phyloP scores from a whole-genome alignment of 2,113 vertebrate genomes.

The Percopsis transmontana region DNA sequence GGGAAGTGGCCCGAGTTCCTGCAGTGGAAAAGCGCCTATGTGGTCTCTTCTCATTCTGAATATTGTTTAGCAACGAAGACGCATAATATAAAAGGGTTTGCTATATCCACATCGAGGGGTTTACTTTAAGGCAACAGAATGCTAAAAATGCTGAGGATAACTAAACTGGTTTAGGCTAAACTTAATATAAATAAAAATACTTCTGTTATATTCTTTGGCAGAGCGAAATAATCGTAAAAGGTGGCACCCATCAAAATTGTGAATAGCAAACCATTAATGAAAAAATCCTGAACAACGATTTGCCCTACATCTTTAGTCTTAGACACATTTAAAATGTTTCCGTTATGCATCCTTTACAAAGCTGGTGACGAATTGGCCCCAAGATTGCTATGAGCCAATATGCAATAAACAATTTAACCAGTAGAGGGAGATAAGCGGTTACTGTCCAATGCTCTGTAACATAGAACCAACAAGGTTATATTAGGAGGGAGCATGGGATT shows the following conservation, averaged over 20 bases:
- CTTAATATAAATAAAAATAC: background rate
- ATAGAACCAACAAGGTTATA: no score
- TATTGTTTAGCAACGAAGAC: slow-evolving; percentile 6
- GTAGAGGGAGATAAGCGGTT: slow-evolving; percentile 43
- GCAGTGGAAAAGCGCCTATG: no score
- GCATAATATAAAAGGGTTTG: background rate
- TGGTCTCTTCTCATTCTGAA: background rate
- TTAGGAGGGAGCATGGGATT: background rate
- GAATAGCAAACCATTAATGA: background rate
- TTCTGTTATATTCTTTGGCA: background rate
- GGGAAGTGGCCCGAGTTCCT: no score
- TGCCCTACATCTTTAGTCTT: background rate
- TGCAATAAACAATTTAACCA: slow-evolving; percentile 44
- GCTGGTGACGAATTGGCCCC: background rate
- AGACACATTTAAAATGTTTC: background rate
- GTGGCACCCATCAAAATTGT: background rate
- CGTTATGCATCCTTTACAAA: no score
- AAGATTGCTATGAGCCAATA: background rate
- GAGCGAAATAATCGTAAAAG: background rate
- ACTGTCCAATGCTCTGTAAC: background rate
- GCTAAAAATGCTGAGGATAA: background rate
- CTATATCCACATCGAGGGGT: background rate
- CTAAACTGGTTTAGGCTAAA: background rate
- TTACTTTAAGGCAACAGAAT: background rate
- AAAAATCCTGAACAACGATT: background rate